Base-by-base conservation (phyloP, 2,888 invertebrate genomes). In the Aleiodes alternator region DNA sequence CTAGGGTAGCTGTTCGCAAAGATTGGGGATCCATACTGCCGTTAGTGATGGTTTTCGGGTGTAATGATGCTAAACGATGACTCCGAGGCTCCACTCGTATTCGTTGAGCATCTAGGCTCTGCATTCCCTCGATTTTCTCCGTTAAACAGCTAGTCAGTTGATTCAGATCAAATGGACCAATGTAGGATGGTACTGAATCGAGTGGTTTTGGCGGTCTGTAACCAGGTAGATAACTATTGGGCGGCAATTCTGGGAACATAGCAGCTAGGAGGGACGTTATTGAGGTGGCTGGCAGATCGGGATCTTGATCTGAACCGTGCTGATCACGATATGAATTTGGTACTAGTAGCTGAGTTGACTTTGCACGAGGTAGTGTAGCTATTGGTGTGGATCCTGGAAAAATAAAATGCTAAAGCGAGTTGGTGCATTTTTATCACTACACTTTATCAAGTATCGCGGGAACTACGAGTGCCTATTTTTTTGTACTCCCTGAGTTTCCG, bases 321-420 rank as follows among this genome's bases (percentile, higher is more conserved):
- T 71, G 53, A 53, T 78, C 72, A 16, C 57, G 70, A 56, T 83
- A 82, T 4, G 80, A 73, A n/a, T 83, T 85, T 3, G 86, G 85
- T 9, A 87, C 86, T 48, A 89, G 81, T 68, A 88, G 84, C 79
- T 90, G 90, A 31, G 88, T 90, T 11, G 90, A 90, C 76, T 89
- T 89, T 7, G 90, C 90, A 7, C 90, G 83, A 3, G 90, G 89
- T 38, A 90, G 80, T 34, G 34, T 6, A 6, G 34, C 34, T 34
- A 34, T 34, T 3, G 88, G 89, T 0, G 88, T 87, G 14, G 87
- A 87, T 4, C 72, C 76, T 75, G 55, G 34, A 43, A 16, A 38
- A 23, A 9, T 14, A 29, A 5, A 8, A 23, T 12, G 16, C 57
- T 23, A 31, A 14, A 53, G 12, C n/a, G 14, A 53, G 9, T 12